Evolutionary conservation across 2,113 vertebrate genomes (phyloP).

Genomic region (Orycteropus afer): DNA sequence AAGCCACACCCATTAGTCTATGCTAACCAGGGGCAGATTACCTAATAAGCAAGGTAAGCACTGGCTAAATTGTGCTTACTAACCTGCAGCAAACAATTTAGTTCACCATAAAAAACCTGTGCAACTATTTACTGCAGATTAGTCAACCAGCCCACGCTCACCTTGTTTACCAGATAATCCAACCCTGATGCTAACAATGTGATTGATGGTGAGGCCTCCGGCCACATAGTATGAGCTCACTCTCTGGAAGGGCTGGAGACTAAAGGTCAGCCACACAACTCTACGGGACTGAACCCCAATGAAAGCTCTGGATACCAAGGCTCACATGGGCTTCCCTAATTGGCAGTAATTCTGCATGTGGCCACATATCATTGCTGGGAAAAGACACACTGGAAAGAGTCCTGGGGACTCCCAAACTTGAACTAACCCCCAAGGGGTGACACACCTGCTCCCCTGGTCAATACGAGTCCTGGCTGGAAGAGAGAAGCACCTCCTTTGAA

Average conservation of each 20-base stretch:
- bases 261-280: not conserved
- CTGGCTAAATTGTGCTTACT: too few relatives aligned
- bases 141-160: too few relatives aligned
- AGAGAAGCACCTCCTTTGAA: not conserved
- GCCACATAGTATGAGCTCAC: not conserved
- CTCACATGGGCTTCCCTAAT: not conserved
- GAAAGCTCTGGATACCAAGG: not conserved
- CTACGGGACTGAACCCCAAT: not conserved
- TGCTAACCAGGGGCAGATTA: not conserved
- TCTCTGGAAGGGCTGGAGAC: not conserved
- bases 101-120: too few relatives aligned
- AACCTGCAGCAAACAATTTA: not conserved
- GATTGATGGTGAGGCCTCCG: too few relatives aligned
- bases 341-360: not conserved
- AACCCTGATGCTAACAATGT: too few relatives aligned
- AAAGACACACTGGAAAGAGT: too few relatives aligned
- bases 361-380: not conserved
- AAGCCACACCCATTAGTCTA: not conserved
- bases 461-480: not conserved
- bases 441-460: not conserved
- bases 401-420: not conserved
- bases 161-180: too few relatives aligned
- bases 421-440: not conserved
- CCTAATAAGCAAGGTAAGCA: not conserved
- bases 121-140: too few relatives aligned